phyloP scores from a whole-genome alignment of 2,113 vertebrate genomes.

The Cyprinodon brontotheroides region DNA sequence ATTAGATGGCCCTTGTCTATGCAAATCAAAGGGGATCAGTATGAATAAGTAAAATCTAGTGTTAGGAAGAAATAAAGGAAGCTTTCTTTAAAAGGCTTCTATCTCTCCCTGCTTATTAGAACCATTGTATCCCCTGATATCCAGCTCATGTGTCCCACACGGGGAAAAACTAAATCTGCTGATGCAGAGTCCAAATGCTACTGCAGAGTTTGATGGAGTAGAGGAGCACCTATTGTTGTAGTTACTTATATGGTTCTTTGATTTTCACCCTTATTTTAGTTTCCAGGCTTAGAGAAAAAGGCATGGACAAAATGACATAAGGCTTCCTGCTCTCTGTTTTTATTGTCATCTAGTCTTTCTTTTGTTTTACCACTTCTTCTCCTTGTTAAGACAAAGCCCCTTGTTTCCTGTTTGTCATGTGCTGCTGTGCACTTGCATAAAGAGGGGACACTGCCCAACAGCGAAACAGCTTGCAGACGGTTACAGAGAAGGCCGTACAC shows the following conservation, averaged over 20 bases:
- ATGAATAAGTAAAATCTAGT: neutral
- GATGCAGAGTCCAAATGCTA: neutral
- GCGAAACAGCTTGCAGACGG: conserved; percentile 39
- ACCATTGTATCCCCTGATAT: neutral
- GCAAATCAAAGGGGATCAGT: neutral
- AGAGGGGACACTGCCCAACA: conserved; percentile 39
- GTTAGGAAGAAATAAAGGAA: neutral
- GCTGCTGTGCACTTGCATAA: conserved; percentile 34
- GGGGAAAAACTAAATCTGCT: neutral
- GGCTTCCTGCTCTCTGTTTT: conserved; percentile 28
- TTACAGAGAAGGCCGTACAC: conserved; percentile 20
- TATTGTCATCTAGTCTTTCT: conserved; percentile 4
- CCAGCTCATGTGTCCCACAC: neutral
- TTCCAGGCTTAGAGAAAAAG: conserved; percentile 2
- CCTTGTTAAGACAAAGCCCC: conserved; percentile 36
- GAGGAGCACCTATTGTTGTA: neutral
- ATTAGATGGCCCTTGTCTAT: neutral
- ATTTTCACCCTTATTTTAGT: neutral
- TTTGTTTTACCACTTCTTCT: conserved; percentile 37
- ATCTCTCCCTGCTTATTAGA: neutral
- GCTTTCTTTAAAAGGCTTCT: neutral
- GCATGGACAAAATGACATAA: conserved; percentile 61
- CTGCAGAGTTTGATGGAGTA: neutral
- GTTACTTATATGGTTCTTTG: conserved; percentile 11
- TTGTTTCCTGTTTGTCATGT: conserved; percentile 44